These are phyloP conservation scores for Drosophila simulans DNA, from an alignment of 1,140 invertebrate species.

Conservation along the genomic window DNA sequence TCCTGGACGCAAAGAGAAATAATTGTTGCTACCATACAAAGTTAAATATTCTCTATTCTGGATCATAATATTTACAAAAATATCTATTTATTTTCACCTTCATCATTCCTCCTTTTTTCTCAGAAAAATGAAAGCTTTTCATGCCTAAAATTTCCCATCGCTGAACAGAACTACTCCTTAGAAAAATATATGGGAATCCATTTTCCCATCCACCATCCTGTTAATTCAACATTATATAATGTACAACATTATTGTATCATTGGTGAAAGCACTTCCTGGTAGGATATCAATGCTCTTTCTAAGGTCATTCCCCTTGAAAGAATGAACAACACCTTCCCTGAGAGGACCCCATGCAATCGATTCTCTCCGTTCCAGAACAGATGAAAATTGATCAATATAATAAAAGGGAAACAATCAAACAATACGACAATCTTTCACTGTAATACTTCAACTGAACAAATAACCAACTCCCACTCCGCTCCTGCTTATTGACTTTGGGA, in stretches of 20 bases:
- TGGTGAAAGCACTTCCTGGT: constrained; percentile 53
- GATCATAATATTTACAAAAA: too few relatives aligned
- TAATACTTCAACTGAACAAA: constrained; percentile 39
- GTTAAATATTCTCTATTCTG: too few relatives aligned
- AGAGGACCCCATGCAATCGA: constrained; percentile 16
- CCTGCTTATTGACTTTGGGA: constrained; percentile 46
- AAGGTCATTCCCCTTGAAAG: constrained; percentile 33
- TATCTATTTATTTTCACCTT: too few relatives aligned
- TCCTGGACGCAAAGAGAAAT: too few relatives aligned
- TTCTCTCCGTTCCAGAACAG: constrained; percentile 46
- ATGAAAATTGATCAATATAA: constrained; percentile 38
- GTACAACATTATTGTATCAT: constrained; percentile 9
- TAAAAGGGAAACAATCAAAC: constrained; percentile 49
- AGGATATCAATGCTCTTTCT: constrained; percentile 4
- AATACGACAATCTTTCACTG: constrained; percentile 69
- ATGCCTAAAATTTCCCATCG: neutral
- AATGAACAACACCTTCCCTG: constrained; percentile 4
- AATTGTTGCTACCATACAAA: too few relatives aligned
- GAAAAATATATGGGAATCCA: neutral
- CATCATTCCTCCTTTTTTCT: too few relatives aligned
- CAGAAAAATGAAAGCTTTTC: neutral
- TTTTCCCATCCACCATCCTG: constrained; percentile 2
- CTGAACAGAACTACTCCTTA: neutral
- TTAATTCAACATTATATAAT: constrained; percentile 4
- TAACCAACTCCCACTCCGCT: constrained; percentile 18